Evolutionary conservation across 2,888 invertebrate species (phyloP), one percentile per base, ranked within the genome.

Genomic region (Hanleya hanleyi): DNA sequence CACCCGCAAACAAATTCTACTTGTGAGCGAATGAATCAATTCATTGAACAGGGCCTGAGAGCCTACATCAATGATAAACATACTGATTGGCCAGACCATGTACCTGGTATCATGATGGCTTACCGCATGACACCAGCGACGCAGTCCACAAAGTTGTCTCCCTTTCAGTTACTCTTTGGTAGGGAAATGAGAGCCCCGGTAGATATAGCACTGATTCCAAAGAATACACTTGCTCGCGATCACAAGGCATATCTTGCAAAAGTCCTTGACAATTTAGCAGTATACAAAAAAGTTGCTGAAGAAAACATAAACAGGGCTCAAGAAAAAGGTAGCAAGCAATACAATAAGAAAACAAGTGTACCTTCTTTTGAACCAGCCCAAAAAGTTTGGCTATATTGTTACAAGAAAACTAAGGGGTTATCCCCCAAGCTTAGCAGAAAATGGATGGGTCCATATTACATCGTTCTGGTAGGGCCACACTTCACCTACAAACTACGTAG

Each of bases 21-120:
- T 26, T 51, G 22, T 75, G 74, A 35, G 64, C 66, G 57, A 29
- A 57, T 57, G 57, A 57, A 57, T 57, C 57, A 57, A 57, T 22
- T 57, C 4, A 57, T 57, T 57, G 57, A 51, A 51, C 51, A 51
- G 22, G 51, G 51, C 26, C 26, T 51, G 51, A 51, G 51, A 22
- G 22, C 51, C 6, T 51, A 51, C 51, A 51, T 51, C 9, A 51
- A 51, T 22, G 26, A 12, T 26, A 12, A 9, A 12, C 41, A 9
- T n/a, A 51, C 51, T 18, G 51, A 7, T 26, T 79, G 78, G 79
- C 72, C 70, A 12, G 15, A 61, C 0, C 32, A 76, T 7, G 22
- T 78, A 18, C 75, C 77, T 12, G 71, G 74, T 50, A 67, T 77
- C 4, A 67, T 79, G 70, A 81, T 79, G 79, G 77, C 79, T 1